These are phyloP conservation scores for Ataeniobius toweri DNA, from an alignment of 2,797 vertebrate genomes.

Conservation along the genomic window DNA sequence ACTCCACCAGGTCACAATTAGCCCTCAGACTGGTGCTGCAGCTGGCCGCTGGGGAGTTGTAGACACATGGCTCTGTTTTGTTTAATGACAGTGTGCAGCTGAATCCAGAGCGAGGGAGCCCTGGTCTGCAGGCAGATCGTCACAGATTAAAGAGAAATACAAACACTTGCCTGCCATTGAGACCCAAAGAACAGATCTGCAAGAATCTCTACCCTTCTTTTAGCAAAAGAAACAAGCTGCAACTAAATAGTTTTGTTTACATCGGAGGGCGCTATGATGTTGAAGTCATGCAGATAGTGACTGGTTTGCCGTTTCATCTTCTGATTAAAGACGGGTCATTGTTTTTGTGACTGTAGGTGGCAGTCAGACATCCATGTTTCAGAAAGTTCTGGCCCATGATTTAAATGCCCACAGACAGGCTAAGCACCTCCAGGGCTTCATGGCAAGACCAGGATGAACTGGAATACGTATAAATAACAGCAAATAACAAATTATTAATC, in stretches of 20 bases:
- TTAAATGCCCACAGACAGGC: slow-evolving; percentile 51
- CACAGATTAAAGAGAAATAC: slow-evolving; percentile 72
- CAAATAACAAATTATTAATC: not conserved
- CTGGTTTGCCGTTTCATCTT: slow-evolving; percentile 34
- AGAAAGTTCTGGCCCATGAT: slow-evolving; percentile 54
- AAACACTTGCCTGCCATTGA: slow-evolving; percentile 47
- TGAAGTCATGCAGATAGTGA: slow-evolving; percentile 18
- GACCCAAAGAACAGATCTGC: slow-evolving; percentile 36
- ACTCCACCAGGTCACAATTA: slow-evolving; percentile 74
- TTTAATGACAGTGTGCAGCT: slow-evolving; percentile 69
- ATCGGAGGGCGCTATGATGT: slow-evolving; percentile 4
- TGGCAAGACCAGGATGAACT: not conserved
- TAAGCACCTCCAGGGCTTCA: slow-evolving; percentile 37
- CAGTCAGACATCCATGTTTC: slow-evolving; percentile 47
- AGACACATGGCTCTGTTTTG: slow-evolving; percentile 76
- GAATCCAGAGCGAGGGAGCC: slow-evolving; percentile 44
- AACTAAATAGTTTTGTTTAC: slow-evolving; percentile 28
- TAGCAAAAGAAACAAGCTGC: not conserved
- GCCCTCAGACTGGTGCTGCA: slow-evolving; percentile 55
- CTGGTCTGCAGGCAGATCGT: slow-evolving; percentile 61
- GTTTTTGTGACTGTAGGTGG: slow-evolving; percentile 62
- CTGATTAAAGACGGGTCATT: slow-evolving; percentile 29
- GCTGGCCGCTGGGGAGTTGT: slow-evolving; percentile 53
- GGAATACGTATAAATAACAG: not conserved
- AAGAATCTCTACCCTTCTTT: slow-evolving; percentile 10